Percentiles rank a stretch among this genome's conserved stretches.
These are phyloP conservation scores for Cynoglossus semilaevis DNA, from an alignment of 2,113 vertebrate species.

Conservation along the genomic window DNA sequence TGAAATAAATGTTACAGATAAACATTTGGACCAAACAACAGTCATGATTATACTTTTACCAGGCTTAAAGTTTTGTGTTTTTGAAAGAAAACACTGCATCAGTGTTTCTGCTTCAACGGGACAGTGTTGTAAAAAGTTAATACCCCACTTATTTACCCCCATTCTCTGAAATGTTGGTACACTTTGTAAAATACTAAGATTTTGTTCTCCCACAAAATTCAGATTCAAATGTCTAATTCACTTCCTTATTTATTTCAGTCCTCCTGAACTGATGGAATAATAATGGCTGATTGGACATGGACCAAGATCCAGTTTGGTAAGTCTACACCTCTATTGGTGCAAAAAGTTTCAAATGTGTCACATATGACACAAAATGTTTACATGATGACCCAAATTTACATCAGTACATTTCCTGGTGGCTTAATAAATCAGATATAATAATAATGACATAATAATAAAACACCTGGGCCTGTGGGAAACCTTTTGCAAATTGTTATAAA, in stretches of 20 bases:
- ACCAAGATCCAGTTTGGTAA: slow-evolving; percentile 33
- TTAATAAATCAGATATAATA: slow-evolving; percentile 6
- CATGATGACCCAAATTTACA: slow-evolving; percentile 16
- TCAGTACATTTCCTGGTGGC: not conserved
- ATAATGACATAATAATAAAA: slow-evolving; percentile 5
- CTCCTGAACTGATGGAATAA: not conserved
- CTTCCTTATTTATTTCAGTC: not conserved
- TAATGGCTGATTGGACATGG: slow-evolving; percentile 3
- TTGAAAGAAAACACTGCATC: slow-evolving; percentile 33
- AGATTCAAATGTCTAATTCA: no score
- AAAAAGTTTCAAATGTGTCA: slow-evolving; percentile 21
- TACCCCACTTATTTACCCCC: no score
- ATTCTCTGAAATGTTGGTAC: no score
- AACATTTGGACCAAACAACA: slow-evolving; percentile 62
- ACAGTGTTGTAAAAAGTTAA: slow-evolving; percentile 34
- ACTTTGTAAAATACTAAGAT: no score
- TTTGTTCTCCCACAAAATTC: no score
- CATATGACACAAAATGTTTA: slow-evolving; percentile 18
- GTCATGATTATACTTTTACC: slow-evolving; percentile 51
- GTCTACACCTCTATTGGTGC: slow-evolving; percentile 37
- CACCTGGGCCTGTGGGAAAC: not conserved
- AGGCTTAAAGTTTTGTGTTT: slow-evolving; percentile 30
- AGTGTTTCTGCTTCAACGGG: slow-evolving; percentile 57
- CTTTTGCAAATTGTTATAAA: slow-evolving; percentile 27
- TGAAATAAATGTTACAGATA: slow-evolving; percentile 57